Conservation (phyloP, 2,113 vertebrate genomes). For the Grammomys surdaster region DNA sequence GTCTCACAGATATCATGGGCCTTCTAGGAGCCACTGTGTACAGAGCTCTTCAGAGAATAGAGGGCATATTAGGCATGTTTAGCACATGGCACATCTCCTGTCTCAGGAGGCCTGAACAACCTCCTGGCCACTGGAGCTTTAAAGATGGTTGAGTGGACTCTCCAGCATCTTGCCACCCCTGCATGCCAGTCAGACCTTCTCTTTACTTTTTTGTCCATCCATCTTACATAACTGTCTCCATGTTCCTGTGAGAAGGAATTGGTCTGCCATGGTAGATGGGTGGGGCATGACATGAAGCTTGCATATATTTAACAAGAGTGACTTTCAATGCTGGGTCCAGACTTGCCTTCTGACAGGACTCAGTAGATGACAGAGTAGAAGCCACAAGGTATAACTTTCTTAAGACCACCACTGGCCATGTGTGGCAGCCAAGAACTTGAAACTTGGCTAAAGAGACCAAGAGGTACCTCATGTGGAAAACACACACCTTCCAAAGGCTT, state of each 20-base stretch:
- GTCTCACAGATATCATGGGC: rapidly evolving
- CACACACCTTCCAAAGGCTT: neutral
- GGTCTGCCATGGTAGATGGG: too few relatives aligned
- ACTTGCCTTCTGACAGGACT: neutral
- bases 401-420: rapidly evolving
- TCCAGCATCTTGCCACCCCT: neutral
- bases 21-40: rapidly evolving
- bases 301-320: neutral
- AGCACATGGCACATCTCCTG: neutral
- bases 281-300: neutral
- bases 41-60: neutral
- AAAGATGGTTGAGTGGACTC: neutral
- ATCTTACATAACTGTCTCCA: neutral
- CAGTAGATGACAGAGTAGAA: neutral
- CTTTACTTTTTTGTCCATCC: neutral
- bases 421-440: neutral
- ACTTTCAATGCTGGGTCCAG: neutral
- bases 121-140: neutral
- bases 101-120: too few relatives aligned
- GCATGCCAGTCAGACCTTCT: neutral
- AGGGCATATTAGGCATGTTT: rapidly evolving
- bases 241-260: neutral
- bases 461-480: neutral
- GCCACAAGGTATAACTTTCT: neutral
- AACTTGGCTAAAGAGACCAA: neutral